Evolutionary conservation across 2,113 vertebrate species (phyloP), one percentile per base, ranked within the genome.

Genomic region (Anarrhichthys ocellatus): DNA sequence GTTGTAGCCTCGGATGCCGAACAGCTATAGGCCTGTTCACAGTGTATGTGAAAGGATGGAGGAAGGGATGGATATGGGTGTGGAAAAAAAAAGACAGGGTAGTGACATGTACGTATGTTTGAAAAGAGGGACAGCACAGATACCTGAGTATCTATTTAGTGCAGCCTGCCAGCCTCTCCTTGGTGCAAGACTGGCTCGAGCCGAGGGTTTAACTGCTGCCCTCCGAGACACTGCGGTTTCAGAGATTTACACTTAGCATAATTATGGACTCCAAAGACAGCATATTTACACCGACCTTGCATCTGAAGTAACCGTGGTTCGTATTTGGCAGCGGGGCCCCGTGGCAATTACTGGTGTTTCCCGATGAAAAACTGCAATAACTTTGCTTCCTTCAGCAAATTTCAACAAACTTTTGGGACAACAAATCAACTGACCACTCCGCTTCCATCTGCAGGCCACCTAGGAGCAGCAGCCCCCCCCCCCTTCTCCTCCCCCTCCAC

Each of bases 391-490:
- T 92, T 93, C 83, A 65, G 89, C 82, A 94, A 94, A 93, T 91
- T 92, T 85, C 29, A 69, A 69, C 89, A 90, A 87, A 91, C 89
- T 73, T 93, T 80, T 86, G 76, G 72, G 83, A 89, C 88, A 89
- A 92, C 88, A 93, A 91, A 93, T 94, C 89, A 89, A 87, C 87
- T 87, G 81, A 91, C 89, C 85, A 6, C 89, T 78, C 48, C 2
- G 63, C 82, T 92, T 94, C 89, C 88, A 92, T 90, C 84, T 87
- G 1, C 88, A 90, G 94, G 81, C 94, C 94, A 94, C 94, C 94
- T 93, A 84, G 87, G 67, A 89, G 91, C 42, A 78, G 58, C 73
- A 42, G 18, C 48, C 71, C 63, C 80, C 74, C 18, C 5, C 20
- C 52, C 24, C 50, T 65, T 38, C 79, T 29, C 11, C 56, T 15